These are phyloP conservation scores for Triplophysa tibetana DNA, from an alignment of 2,113 vertebrate species.

Conservation along the genomic window DNA sequence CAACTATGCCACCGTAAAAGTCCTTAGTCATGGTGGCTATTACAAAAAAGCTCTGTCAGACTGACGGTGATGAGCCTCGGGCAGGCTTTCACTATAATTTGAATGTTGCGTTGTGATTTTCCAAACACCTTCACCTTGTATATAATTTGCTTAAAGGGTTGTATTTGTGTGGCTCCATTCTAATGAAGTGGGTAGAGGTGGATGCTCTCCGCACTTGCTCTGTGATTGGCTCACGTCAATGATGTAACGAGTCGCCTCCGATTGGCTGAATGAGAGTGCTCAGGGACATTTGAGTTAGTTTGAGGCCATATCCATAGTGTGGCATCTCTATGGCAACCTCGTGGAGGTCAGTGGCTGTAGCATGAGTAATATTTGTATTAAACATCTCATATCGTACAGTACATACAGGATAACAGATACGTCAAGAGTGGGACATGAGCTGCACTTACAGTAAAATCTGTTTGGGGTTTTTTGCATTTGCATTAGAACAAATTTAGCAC, in stretches of 20 bases:
- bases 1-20: conserved; percentile 8
- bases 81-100: background rate
- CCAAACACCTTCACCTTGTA: conserved; percentile 2
- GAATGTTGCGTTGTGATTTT: background rate
- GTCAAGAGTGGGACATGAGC: no score
- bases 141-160: background rate
- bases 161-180: conserved; percentile 1
- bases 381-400: conserved; percentile 57
- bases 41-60: background rate
- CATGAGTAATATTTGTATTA: conserved; percentile 61
- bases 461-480: no score
- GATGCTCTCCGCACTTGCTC: background rate
- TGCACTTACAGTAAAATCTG: no score
- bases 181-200: background rate
- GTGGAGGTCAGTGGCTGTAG: conserved; percentile 52
- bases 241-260: conserved; percentile 9
- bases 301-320: conserved; percentile 44
- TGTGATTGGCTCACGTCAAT: conserved; percentile 7
- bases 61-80: background rate
- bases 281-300: conserved; percentile 27
- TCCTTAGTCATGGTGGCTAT: conserved; percentile 40
- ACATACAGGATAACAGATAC: background rate
- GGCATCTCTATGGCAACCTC: conserved; percentile 60
- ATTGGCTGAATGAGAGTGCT: conserved; percentile 51
- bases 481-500: no score